Percentiles rank a stretch among this genome's conserved stretches.
These are phyloP conservation scores for Dastarcus helophoroides DNA, from an alignment of 2,888 invertebrate species.

Conservation along the genomic window DNA sequence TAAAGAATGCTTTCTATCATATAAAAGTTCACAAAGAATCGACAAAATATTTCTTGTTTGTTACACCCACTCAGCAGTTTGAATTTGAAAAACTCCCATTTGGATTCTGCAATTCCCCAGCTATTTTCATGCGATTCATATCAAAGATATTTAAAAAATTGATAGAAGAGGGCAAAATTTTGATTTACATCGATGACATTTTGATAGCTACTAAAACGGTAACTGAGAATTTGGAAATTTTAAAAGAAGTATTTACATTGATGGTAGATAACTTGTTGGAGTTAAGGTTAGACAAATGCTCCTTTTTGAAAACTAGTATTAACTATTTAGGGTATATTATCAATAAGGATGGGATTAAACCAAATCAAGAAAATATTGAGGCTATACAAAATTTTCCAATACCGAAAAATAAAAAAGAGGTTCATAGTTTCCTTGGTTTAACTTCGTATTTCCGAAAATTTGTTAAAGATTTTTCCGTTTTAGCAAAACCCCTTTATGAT, in stretches of 20 bases:
- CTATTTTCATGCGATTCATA: conserved; percentile 15
- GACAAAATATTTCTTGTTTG: conserved; percentile 14
- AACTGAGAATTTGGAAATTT: conserved; percentile 9
- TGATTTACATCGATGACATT: conserved; percentile 12
- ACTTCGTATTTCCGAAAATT: conserved; percentile 22
- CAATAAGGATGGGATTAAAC: conserved; percentile 12
- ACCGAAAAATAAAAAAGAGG: conserved; percentile 14
- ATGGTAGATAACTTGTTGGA: conserved; percentile 3
- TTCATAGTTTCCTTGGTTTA: conserved; percentile 22
- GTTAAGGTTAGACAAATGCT: conserved; percentile 16
- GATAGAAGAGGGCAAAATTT: conserved; percentile 5
- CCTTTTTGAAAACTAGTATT: conserved; percentile 14
- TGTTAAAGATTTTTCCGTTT: conserved; percentile 16
- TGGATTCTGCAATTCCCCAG: conserved; percentile 18
- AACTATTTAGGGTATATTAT: conserved; percentile 21
- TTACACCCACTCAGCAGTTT: conserved; percentile 17
- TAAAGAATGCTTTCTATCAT: conserved; percentile 19
- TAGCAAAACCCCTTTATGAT: conserved; percentile 18
- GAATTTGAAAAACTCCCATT: conserved; percentile 18
- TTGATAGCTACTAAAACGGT: conserved; percentile 9
- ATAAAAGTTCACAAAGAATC: conserved; percentile 14
- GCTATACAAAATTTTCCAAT: conserved; percentile 16
- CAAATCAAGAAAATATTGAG: conserved; percentile 11
- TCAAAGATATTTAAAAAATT: conserved; percentile 11
- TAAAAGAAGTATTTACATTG: conserved; percentile 8